Percentiles rank a stretch among this genome's conserved stretches.
Conservation (phyloP, 2,113 vertebrate species). For the Corydoras maculifer region DNA sequence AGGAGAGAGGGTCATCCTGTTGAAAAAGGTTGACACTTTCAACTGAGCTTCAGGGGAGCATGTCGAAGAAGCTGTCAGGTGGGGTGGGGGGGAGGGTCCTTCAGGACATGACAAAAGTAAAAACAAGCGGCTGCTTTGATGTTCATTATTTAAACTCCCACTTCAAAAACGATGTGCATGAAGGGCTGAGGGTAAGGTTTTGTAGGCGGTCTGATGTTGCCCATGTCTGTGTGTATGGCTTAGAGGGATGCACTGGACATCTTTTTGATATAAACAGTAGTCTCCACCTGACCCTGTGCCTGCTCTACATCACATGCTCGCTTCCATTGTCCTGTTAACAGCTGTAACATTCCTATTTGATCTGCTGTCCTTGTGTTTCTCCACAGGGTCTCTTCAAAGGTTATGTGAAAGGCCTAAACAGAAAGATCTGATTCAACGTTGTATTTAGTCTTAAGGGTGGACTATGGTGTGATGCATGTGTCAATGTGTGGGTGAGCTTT, state of each 20-base stretch:
- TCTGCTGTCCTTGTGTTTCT: conserved; percentile 21
- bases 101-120: conserved; percentile 52
- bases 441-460: too few relatives aligned
- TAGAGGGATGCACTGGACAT: conserved; percentile 43
- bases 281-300: conserved; percentile 32
- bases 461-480: too few relatives aligned
- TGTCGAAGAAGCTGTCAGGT: conserved; percentile 4
- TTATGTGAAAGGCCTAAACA: conserved; percentile 54
- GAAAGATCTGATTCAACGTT: conserved; percentile 7
- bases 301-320: conserved; percentile 29
- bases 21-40: conserved; percentile 2
- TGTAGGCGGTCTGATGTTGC: conserved; percentile 5
- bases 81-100: conserved; percentile 16
- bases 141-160: conserved; percentile 62
- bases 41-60: conserved; percentile 24
- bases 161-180: conserved; percentile 50
- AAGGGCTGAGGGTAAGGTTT: conserved; percentile 25
- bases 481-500: too few relatives aligned
- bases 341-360: conserved; percentile 40
- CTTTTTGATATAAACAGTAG: conserved; percentile 61
- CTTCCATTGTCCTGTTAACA: conserved; percentile 30
- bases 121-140: conserved; percentile 62
- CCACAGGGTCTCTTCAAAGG: conserved; percentile 26
- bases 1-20: conserved; percentile 18
- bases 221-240: conserved; percentile 23